Percentiles rank a stretch among this genome's conserved stretches.
These are phyloP conservation scores for Kradibia gibbosae DNA, from an alignment of 1,140 invertebrate species.

Conservation along the genomic window DNA sequence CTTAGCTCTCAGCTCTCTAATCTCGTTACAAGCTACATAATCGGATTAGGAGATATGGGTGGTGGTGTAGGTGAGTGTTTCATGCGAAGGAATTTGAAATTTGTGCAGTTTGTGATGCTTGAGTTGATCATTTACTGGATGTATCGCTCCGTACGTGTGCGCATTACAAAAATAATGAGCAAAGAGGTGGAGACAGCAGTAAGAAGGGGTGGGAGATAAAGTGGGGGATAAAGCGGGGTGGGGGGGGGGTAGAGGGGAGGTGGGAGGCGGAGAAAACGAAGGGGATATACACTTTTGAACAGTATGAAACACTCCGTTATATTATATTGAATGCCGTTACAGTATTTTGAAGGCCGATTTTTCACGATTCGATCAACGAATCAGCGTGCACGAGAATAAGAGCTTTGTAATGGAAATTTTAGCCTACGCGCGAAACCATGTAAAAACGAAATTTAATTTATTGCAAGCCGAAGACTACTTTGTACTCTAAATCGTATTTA, in stretches of 20 bases:
- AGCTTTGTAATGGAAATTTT: conserved; percentile 41
- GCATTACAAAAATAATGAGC: too few species aligned
- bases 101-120: neutral
- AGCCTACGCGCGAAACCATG: neutral
- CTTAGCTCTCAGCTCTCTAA: neutral
- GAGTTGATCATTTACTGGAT: too few species aligned
- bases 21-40: conserved; percentile 29
- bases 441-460: conserved; percentile 10
- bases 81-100: conserved; percentile 17
- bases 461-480: neutral
- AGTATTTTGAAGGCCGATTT: neutral
- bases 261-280: neutral
- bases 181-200: too few species aligned
- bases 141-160: too few species aligned
- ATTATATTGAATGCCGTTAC: neutral
- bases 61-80: neutral
- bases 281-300: neutral
- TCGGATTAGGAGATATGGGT: conserved; percentile 5
- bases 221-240: neutral
- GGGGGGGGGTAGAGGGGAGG: too few species aligned
- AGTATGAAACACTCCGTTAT: neutral
- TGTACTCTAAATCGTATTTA: neutral
- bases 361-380: conserved; percentile 23
- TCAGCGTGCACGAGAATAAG: conserved; percentile 6
- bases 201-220: neutral